Percentiles rank a stretch among this genome's conserved stretches.
Conservation (phyloP, 1,140 invertebrate genomes). For the Apis mellifera region DNA sequence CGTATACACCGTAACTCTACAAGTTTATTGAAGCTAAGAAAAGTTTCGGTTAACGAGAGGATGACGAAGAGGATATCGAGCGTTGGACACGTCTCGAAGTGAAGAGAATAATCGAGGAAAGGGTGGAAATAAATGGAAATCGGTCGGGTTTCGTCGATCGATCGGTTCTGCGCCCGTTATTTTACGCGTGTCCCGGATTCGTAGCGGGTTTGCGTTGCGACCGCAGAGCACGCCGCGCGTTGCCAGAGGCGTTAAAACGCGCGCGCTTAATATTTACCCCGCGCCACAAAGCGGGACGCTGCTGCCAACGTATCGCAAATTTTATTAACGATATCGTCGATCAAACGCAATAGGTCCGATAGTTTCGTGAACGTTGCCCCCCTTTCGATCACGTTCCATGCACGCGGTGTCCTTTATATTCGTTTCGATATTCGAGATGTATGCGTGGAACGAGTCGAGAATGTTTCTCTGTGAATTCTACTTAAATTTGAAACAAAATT, state of each 20-base stretch:
- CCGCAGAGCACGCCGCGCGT: constrained; percentile 46
- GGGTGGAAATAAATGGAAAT: no score
- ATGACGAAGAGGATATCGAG: no score
- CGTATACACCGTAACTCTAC: no score
- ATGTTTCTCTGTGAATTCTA: no score
- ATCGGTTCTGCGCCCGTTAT: no score
- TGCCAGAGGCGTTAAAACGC: constrained; percentile 59
- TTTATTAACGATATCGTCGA: constrained; percentile 56
- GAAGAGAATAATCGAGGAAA: no score
- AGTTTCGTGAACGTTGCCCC: background rate
- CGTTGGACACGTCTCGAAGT: no score
- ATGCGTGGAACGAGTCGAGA: background rate
- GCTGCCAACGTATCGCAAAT: constrained; percentile 52
- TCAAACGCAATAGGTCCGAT: constrained; percentile 18
- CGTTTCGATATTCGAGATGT: no score
- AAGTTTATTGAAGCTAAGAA: no score
- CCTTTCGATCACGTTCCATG: background rate
- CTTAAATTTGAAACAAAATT: no score
- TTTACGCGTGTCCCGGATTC: background rate
- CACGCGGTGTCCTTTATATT: background rate
- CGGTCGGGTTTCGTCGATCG: no score
- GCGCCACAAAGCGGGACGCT: constrained; percentile 58
- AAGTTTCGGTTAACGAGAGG: no score
- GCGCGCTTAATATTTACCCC: constrained; percentile 62
- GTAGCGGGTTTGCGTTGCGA: background rate